Evolutionary conservation across 2,888 invertebrate genomes (phyloP).

Genomic region (Oscheius sp.): DNA sequence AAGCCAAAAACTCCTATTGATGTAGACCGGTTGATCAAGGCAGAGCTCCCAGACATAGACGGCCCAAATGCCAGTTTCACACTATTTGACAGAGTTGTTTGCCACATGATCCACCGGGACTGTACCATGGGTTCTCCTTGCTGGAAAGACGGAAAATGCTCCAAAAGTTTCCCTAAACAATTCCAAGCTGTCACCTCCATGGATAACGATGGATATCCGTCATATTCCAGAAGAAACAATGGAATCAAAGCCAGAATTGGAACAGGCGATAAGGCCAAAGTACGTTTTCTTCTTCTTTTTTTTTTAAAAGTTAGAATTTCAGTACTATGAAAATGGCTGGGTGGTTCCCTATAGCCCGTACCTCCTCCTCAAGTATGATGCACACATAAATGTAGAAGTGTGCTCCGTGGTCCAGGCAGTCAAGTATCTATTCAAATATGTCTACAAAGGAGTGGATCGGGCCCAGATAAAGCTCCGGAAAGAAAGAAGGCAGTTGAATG

Average conservation of each 20-base stretch:
- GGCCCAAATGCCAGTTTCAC: constrained; percentile 45
- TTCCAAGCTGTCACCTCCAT: constrained; percentile 61
- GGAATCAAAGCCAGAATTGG: constrained; percentile 32
- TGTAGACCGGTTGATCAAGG: constrained; percentile 2
- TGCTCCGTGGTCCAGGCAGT: constrained; percentile 58
- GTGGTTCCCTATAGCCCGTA: constrained; percentile 70
- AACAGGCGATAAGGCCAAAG: not conserved
- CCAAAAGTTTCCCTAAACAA: constrained; percentile 70
- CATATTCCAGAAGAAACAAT: constrained; percentile 66
- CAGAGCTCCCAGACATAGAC: constrained; percentile 58
- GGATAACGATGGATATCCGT: constrained; percentile 69
- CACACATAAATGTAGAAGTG: constrained; percentile 63
- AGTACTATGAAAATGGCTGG: constrained; percentile 63
- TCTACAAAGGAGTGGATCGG: constrained; percentile 56
- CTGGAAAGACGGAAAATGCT: constrained; percentile 69
- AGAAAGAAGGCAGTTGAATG: not conserved
- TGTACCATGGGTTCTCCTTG: constrained; percentile 67
- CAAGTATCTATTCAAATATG: constrained; percentile 47
- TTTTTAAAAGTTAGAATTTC: not conserved
- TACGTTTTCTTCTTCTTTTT: not conserved
- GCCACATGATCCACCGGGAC: constrained; percentile 59
- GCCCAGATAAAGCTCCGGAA: not conserved
- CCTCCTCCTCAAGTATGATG: constrained; percentile 44
- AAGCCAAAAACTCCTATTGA: constrained; percentile 32
- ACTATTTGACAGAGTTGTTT: constrained; percentile 42